A percentile compares a stretch with the other conserved stretches of the same genome.
These are phyloP conservation scores for Terrapene triunguis DNA, from an alignment of 2,113 vertebrate genomes.

Conservation along the genomic window DNA sequence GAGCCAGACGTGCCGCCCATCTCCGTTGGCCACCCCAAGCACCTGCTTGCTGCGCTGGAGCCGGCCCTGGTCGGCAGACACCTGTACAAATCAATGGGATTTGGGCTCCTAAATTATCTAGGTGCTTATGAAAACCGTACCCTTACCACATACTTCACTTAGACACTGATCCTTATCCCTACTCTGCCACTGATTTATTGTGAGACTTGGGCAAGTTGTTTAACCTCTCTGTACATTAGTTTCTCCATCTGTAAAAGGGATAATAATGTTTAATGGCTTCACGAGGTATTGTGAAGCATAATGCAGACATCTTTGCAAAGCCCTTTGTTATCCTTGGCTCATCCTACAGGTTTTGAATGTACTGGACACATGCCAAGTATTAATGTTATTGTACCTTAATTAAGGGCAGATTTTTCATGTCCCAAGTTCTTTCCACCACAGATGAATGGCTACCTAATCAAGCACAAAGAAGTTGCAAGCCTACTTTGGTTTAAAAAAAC, in stretches of 20 bases:
- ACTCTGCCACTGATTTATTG: neutral
- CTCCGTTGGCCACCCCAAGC: no score
- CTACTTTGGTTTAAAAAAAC: neutral
- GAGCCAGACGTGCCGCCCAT: no score
- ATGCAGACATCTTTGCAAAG: neutral
- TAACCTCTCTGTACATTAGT: neutral
- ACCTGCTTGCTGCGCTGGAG: no score
- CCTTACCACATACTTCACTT: neutral
- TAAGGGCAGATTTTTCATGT: slow-evolving; percentile 22
- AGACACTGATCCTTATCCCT: neutral
- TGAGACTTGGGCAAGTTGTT: neutral
- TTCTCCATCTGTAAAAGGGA: neutral
- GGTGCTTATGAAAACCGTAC: neutral
- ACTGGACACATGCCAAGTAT: neutral
- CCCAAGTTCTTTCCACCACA: neutral
- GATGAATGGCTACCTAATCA: slow-evolving; percentile 15
- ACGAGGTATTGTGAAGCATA: neutral
- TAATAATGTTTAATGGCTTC: neutral
- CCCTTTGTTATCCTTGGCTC: neutral
- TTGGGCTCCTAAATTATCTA: neutral
- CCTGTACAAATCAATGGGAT: neutral
- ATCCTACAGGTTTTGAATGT: neutral
- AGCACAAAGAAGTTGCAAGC: neutral
- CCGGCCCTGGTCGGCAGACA: neutral
- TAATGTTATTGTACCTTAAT: neutral